Evolutionary conservation across 2,113 vertebrate species (phyloP).

Genomic region (Alligator sinensis): DNA sequence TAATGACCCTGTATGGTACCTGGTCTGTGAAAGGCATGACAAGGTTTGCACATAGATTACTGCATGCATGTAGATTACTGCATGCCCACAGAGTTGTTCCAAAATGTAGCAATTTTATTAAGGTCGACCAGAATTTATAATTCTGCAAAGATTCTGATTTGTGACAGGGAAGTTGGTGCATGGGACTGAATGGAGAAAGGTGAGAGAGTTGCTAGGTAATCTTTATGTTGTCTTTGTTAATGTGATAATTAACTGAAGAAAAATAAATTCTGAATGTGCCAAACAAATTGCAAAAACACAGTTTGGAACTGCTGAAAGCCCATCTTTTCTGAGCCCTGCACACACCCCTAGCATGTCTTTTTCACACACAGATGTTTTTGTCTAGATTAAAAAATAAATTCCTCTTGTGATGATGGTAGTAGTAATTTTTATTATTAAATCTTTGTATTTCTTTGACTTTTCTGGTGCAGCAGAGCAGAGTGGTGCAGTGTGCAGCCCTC

Average conservation of each 20-base stretch:
- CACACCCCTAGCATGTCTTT: not conserved
- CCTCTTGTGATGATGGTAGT: no score
- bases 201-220: no score
- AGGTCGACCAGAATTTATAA: not conserved
- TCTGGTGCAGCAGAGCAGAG: no score
- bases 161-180: not conserved
- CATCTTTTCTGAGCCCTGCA: rapidly evolving
- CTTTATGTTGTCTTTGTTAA: not conserved
- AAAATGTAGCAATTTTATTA: not conserved
- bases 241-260: not conserved
- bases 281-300: not conserved
- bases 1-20: not conserved
- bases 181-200: no score
- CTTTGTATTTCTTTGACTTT: no score
- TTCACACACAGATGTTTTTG: not conserved
- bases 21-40: rapidly evolving
- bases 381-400: not conserved
- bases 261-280: not conserved
- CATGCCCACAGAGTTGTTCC: rapidly evolving
- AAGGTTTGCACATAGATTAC: not conserved
- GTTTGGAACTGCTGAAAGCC: not conserved
- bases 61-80: not conserved
- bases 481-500: no score
- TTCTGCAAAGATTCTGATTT: not conserved
- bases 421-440: no score